These are phyloP conservation scores for Carlito syrichta DNA, from an alignment of 2,113 vertebrate species.

Conservation along the genomic window DNA sequence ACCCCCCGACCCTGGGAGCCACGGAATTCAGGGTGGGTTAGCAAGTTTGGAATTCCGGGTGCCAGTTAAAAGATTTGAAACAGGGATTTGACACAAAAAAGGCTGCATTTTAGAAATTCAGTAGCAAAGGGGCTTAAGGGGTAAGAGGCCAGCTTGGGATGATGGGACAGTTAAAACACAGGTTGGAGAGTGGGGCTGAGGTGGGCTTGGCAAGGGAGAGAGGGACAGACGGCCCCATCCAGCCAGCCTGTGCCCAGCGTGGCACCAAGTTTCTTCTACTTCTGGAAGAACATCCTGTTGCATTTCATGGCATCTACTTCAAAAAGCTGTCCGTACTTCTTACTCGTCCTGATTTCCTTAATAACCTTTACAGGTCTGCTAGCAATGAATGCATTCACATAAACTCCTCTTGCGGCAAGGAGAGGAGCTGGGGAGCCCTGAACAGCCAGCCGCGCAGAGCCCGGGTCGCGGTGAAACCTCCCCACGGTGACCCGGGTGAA, in stretches of 20 bases:
- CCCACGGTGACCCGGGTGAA: background rate
- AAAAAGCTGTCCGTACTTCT: background rate
- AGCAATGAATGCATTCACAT: background rate
- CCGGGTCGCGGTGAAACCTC: background rate
- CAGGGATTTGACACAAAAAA: background rate
- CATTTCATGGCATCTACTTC: background rate
- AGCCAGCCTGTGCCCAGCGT: background rate
- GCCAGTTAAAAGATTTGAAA: background rate
- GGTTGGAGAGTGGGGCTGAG: background rate
- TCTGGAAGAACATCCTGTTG: background rate
- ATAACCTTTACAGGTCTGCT: background rate
- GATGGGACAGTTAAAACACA: background rate
- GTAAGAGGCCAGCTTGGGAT: background rate
- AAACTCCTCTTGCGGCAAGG: background rate
- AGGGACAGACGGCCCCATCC: background rate
- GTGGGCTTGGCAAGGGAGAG: background rate
- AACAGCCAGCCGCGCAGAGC: background rate
- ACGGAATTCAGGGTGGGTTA: background rate
- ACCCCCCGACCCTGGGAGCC: background rate
- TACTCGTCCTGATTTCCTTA: conserved; percentile 4
- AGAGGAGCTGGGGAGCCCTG: background rate
- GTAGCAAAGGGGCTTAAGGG: background rate
- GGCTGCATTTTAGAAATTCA: background rate
- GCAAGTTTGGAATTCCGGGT: background rate
- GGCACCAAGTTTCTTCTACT: background rate